Evolutionary conservation across 2,113 vertebrate species (phyloP).

Genomic region (Lanius ludovicianus): DNA sequence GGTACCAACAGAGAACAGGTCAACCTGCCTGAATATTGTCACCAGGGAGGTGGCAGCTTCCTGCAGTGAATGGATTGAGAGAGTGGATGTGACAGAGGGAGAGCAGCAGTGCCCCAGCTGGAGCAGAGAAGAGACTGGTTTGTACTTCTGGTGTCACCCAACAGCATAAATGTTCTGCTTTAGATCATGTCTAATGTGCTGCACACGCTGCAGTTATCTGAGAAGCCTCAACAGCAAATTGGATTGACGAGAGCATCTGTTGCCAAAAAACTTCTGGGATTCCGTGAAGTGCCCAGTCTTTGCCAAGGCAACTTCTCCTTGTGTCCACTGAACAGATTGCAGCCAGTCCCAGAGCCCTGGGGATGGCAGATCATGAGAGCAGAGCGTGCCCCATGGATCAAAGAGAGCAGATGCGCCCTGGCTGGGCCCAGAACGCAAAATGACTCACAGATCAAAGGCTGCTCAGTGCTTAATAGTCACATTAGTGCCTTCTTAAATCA

Average conservation of each 20-base stretch:
- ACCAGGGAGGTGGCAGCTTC: neutral
- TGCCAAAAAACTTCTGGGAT: neutral
- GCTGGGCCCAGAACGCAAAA: neutral
- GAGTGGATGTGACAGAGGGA: neutral
- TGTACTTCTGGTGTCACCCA: neutral
- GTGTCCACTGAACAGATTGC: neutral
- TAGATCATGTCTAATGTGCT: neutral
- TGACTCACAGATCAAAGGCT: conserved; percentile 46
- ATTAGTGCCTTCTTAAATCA: neutral
- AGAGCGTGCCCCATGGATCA: conserved; percentile 1
- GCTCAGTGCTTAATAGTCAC: neutral
- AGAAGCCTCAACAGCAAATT: neutral
- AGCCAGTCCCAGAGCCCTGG: neutral
- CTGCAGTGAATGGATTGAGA: neutral
- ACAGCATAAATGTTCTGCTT: neutral
- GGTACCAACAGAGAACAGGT: neutral
- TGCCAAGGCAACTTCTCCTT: neutral
- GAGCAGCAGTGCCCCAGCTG: neutral
- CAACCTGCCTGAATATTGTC: neutral
- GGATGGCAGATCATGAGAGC: neutral
- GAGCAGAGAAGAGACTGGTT: neutral
- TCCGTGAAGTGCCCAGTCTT: neutral
- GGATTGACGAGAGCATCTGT: neutral
- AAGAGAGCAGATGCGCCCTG: neutral
- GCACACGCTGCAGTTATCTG: neutral